Conservation (phyloP, 2,797 vertebrate genomes). For the Epinephelus malabaricus region DNA sequence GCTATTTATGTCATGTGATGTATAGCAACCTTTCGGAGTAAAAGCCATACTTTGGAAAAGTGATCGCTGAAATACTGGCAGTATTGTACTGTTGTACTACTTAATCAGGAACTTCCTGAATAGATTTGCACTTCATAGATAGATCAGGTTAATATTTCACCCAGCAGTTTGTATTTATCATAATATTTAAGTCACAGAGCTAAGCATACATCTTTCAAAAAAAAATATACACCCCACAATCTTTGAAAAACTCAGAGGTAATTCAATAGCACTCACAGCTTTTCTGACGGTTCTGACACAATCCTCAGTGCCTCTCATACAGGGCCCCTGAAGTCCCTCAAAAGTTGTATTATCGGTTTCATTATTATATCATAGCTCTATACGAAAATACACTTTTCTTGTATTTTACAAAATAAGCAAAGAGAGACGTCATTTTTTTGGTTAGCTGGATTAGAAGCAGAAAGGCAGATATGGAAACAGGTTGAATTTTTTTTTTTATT, state of each 20-base stretch:
- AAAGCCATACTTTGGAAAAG: slow-evolving; percentile 50
- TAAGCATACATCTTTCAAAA: neutral
- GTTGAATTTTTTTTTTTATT: too few species aligned
- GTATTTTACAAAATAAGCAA: too few species aligned
- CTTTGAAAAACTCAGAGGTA: neutral
- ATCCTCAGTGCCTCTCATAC: neutral
- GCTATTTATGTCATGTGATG: too few species aligned
- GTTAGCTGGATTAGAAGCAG: too few species aligned
- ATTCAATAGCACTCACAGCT: neutral
- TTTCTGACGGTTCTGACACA: too few species aligned
- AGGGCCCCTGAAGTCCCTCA: neutral
- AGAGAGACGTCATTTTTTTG: too few species aligned
- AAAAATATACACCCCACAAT: too few species aligned
- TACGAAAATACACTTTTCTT: too few species aligned
- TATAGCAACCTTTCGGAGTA: neutral
- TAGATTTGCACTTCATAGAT: slow-evolving; percentile 43
- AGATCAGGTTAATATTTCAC: slow-evolving; percentile 7
- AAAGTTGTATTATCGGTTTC: neutral
- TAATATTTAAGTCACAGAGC: neutral
- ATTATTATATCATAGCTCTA: too few species aligned
- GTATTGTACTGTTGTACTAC: slow-evolving; percentile 2
- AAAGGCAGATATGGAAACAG: too few species aligned
- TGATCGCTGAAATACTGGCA: neutral
- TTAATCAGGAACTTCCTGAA: slow-evolving; percentile 25
- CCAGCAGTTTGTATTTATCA: neutral